Percentiles rank a stretch among this genome's conserved stretches.
Evolutionary conservation across 2,797 vertebrate species (phyloP).

Genomic region (Danio jaintianensis): DNA sequence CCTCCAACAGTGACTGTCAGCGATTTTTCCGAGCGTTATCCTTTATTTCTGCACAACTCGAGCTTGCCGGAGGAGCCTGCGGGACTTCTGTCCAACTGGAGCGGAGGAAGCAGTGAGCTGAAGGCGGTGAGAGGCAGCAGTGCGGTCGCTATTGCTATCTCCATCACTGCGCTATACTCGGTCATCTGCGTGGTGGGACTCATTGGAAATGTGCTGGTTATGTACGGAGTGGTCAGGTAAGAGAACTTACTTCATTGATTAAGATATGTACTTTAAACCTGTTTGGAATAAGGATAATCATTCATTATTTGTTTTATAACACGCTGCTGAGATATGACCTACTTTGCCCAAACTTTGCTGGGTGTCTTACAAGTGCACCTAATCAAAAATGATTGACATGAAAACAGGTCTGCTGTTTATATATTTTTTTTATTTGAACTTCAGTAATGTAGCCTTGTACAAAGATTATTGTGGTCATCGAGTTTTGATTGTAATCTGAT

Average conservation of each 20-base stretch:
- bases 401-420: too few relatives aligned
- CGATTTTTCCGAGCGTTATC: constrained; percentile 65
- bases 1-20: constrained; percentile 70
- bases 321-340: background rate
- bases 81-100: constrained; percentile 64
- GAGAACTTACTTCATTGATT: constrained; percentile 50
- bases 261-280: background rate
- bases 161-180: constrained; percentile 92
- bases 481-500: background rate
- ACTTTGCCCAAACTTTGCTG: background rate
- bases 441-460: background rate
- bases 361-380: too few relatives aligned
- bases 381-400: too few relatives aligned
- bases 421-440: background rate
- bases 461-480: background rate
- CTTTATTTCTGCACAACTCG: constrained; percentile 72
- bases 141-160: constrained; percentile 81
- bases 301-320: background rate
- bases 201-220: constrained; percentile 92
- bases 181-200: constrained; percentile 93
- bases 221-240: constrained; percentile 97
- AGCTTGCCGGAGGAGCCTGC: constrained; percentile 67
- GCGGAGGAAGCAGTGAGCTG: constrained; percentile 70
- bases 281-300: background rate
- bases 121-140: constrained; percentile 71